Base-by-base conservation (phyloP, 2,888 invertebrate genomes). In the Sympetrum striolatum region DNA sequence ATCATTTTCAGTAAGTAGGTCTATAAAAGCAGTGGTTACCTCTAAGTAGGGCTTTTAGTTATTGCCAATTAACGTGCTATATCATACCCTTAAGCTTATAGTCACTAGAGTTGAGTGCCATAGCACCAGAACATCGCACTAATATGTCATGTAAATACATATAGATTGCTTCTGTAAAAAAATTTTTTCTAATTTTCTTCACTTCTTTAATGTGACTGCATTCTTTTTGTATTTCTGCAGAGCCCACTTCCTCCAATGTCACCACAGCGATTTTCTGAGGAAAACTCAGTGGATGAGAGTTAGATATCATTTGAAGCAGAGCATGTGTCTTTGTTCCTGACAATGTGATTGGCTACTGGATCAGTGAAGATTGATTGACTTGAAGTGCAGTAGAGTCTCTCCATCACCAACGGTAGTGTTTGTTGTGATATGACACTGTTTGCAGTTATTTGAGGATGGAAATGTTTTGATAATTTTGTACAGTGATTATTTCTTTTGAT, bases 271-370 rank as follows among this genome's bases (percentile, higher is more conserved):
- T 96, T 96, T 93, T 95, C 96, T 92, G 97, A 97, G 93, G 96
- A 96, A 94, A 96, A 96, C 95, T 95, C 96, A 94, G 96, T 96
- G 94, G 96, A 96, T 93, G 95, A 95, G 93, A 95, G 94, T 94
- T 95, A 95, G 94, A 92, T 86, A 86, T 86, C 60, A 60, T 58
- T 60, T 37, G 37, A 37, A 86, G 86, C 58, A 86, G 86, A 37
- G n/a, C 58, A 86, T 60, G 86, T 86, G 86, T 86, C 86, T 86
- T 86, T 60, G 86, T 86, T 86, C 86, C 86, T 86, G 86, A 86
- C 60, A 37, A 86, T 86, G 86, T 86, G 86, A 86, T 86, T 86
- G 86, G 86, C 86, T 86, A 86, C 86, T 86, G 86, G 60, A 86
- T 86, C 86, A 86, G 86, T 86, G 86, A 86, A 86, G 86, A 86